A percentile compares a stretch with the other conserved stretches of the same genome.
phyloP scores from a whole-genome alignment of 2,797 vertebrate species.

The Choloepus didactylus region DNA sequence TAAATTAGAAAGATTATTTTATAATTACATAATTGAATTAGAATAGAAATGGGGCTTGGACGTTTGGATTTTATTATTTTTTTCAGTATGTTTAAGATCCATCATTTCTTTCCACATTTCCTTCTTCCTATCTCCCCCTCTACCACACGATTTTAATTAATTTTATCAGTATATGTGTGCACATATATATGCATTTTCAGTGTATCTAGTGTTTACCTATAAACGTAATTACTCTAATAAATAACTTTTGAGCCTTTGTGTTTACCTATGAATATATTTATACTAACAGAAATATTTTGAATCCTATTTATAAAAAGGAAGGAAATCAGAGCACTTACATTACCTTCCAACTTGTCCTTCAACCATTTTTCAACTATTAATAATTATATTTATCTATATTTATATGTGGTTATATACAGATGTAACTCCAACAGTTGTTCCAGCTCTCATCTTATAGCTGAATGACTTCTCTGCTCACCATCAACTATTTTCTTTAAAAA shows the following conservation, averaged over 20 bases:
- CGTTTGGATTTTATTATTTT: background rate
- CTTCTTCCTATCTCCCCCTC: background rate
- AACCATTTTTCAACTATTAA: background rate
- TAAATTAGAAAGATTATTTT: slow-evolving; percentile 17
- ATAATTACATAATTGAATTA: slow-evolving; percentile 37
- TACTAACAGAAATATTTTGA: background rate
- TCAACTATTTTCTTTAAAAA: background rate
- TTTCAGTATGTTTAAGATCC: background rate
- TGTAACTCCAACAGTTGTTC: background rate
- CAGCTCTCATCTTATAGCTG: background rate
- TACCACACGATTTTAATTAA: background rate
- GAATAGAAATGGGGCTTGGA: slow-evolving; percentile 25
- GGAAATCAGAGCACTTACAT: background rate
- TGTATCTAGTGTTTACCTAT: too few species aligned
- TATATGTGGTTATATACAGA: background rate
- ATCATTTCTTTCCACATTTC: background rate
- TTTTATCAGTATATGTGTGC: background rate
- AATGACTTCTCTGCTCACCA: background rate
- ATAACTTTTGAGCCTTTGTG: background rate
- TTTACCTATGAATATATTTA: background rate
- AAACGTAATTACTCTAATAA: background rate
- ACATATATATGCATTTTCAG: background rate
- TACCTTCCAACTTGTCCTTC: background rate
- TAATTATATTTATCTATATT: background rate
- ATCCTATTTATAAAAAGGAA: background rate